Percentiles rank a stretch among this genome's conserved stretches.
Evolutionary conservation across 2,797 vertebrate species (phyloP).

Genomic region (Lindbergichthys nudifrons): DNA sequence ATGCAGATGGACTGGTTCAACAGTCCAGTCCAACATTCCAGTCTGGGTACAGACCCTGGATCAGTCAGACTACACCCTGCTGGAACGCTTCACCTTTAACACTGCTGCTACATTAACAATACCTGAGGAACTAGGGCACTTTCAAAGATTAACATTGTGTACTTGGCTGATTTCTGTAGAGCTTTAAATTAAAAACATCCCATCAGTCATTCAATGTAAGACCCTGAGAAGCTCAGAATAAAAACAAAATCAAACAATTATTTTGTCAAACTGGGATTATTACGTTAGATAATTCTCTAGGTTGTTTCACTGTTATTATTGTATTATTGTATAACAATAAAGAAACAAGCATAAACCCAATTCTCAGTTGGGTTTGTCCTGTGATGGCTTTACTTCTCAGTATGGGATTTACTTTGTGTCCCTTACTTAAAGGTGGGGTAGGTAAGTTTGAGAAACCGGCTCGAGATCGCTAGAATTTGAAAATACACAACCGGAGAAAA

Average conservation of each 20-base stretch:
- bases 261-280: not conserved
- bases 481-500: no score
- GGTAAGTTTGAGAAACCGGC: no score
- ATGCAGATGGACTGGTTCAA: conserved; percentile 62
- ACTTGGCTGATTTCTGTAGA: not conserved
- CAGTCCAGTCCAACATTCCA: conserved; percentile 49
- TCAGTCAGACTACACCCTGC: conserved; percentile 30
- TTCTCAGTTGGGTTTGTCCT: not conserved
- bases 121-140: not conserved
- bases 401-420: not conserved
- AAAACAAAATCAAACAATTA: not conserved
- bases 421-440: no score
- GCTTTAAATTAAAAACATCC: not conserved
- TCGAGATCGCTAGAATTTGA: no score
- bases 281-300: not conserved
- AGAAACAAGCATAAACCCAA: not conserved
- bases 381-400: not conserved
- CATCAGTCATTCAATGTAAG: not conserved
- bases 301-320: not conserved
- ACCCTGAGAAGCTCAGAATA: not conserved
- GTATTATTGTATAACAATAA: not conserved
- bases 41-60: conserved; percentile 22
- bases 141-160: not conserved
- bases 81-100: conserved; percentile 10
- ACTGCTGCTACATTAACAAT: not conserved